Percentiles rank a stretch among this genome's conserved stretches.
Conservation (phyloP, 2,797 vertebrate genomes). For the Argya squamiceps region DNA sequence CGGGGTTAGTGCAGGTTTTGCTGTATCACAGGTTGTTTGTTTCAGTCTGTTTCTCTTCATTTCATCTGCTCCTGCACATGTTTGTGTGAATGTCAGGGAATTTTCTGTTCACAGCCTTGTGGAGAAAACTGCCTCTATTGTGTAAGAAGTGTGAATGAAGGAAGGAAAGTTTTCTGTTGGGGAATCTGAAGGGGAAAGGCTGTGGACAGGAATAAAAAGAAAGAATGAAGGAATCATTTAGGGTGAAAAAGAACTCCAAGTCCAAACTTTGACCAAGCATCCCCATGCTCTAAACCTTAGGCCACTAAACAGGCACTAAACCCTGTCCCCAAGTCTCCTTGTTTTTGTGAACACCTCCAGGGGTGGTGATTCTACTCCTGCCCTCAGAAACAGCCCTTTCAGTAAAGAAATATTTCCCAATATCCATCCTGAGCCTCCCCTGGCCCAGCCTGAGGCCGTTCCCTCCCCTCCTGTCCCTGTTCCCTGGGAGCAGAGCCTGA, state of each 20-base stretch:
- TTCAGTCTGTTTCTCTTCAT: not conserved
- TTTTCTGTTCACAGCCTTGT: fast-evolving
- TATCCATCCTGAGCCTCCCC: fast-evolving
- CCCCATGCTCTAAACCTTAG: not conserved
- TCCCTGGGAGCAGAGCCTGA: not conserved
- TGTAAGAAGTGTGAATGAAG: not conserved
- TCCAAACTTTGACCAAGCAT: not conserved
- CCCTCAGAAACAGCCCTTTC: not conserved
- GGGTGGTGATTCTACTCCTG: too few species aligned
- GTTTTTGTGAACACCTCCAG: too few species aligned
- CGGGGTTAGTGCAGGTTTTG: not conserved
- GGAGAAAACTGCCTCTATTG: not conserved
- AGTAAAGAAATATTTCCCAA: not conserved
- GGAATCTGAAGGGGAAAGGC: not conserved
- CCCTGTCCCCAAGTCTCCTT: not conserved
- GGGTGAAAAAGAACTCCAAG: not conserved
- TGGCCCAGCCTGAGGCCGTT: not conserved
- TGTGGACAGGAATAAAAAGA: not conserved
- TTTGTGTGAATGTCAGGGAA: not conserved
- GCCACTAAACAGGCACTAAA: not conserved
- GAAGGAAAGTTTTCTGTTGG: not conserved
- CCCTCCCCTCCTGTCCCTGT: not conserved
- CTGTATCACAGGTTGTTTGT: fast-evolving
- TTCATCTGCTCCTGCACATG: fast-evolving
- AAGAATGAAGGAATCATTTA: not conserved